Percentiles rank a stretch among this genome's conserved stretches.
phyloP scores from a whole-genome alignment of 2,113 vertebrate species.

The Gymnorhina tibicen region DNA sequence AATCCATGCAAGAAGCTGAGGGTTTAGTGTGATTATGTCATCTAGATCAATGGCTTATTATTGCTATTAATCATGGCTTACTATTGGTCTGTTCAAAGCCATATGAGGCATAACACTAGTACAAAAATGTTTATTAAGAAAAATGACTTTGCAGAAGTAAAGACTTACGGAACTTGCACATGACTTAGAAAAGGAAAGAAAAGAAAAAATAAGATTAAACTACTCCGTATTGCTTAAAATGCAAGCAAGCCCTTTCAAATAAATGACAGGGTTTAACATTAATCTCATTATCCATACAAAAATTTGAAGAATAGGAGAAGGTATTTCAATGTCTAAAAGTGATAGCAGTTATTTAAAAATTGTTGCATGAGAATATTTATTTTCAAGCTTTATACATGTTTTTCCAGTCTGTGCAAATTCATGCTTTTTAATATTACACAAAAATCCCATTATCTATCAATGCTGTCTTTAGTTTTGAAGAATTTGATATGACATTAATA shows the following conservation, averaged over 20 bases:
- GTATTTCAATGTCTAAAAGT: neutral
- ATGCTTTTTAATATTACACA: neutral
- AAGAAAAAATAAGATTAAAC: neutral
- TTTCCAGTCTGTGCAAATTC: neutral
- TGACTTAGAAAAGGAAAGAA: neutral
- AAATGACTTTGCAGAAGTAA: neutral
- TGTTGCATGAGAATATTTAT: neutral
- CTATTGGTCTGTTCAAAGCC: neutral
- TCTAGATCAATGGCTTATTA: conserved; percentile 1
- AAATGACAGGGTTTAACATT: neutral
- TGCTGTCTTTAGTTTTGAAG: neutral
- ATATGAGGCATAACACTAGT: neutral
- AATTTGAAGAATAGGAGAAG: neutral
- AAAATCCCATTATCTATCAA: neutral
- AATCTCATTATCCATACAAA: neutral
- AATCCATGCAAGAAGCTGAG: neutral
- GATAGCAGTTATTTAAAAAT: neutral
- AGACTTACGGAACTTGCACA: neutral
- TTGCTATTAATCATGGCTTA: neutral
- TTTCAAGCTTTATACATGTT: neutral
- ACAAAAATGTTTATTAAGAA: neutral
- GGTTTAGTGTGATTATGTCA: conserved; percentile 26
- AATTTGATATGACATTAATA: neutral
- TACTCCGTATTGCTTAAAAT: neutral
- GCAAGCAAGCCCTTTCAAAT: neutral